Conservation (phyloP, 2,113 vertebrate species). For the Engystomops pustulosus region DNA sequence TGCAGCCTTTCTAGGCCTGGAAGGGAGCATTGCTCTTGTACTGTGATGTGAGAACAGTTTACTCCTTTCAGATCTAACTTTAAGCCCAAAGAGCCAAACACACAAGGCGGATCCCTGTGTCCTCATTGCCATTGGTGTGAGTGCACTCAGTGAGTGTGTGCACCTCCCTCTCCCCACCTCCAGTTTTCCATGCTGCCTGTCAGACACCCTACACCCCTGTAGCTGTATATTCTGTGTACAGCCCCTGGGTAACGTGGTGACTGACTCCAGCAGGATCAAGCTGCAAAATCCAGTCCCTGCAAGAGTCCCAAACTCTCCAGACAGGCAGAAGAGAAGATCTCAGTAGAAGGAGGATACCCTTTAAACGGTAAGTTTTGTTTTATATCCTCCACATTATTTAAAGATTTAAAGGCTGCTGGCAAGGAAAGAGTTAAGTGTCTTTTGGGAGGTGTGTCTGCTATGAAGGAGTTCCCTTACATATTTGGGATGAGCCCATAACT, state of each 20-base stretch:
- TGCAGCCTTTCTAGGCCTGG: not conserved
- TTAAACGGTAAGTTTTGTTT: constrained; percentile 28
- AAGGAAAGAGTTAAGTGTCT: constrained; percentile 16
- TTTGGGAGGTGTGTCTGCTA: constrained; percentile 34
- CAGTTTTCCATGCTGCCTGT: constrained; percentile 24
- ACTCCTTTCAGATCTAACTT: not conserved
- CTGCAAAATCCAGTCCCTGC: not conserved
- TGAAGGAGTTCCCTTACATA: constrained; percentile 17
- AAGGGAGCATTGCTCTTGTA: not conserved
- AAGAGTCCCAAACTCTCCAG: not conserved
- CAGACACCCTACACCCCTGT: constrained; percentile 44
- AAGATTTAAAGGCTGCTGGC: not conserved
- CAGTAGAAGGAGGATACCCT: not conserved
- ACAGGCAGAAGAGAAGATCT: not conserved
- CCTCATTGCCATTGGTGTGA: not conserved
- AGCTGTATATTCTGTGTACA: constrained; percentile 11
- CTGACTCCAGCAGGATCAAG: not conserved
- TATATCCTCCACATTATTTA: not conserved
- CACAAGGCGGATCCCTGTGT: constrained; percentile 25
- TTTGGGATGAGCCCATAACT: not conserved
- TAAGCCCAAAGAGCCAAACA: not conserved
- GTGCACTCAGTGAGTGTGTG: constrained; percentile 13
- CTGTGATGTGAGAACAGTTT: not conserved
- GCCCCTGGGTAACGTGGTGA: constrained; percentile 19
- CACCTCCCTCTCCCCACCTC: constrained; percentile 49